These are phyloP conservation scores for Andrena marginata DNA, from an alignment of 2,888 invertebrate genomes.

Conservation along the genomic window DNA sequence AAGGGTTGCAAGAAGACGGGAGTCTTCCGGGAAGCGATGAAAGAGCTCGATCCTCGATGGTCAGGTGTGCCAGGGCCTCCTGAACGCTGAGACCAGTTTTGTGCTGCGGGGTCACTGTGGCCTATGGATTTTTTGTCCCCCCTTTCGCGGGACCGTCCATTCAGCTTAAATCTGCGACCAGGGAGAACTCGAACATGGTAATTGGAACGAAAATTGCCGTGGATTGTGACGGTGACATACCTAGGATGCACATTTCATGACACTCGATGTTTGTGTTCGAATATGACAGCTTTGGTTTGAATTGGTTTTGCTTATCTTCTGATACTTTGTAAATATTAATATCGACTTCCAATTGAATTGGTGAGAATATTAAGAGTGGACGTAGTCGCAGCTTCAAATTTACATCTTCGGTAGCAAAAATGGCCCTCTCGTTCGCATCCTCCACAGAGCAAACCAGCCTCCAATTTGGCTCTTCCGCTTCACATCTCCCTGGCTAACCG, in stretches of 20 bases:
- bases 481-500: not conserved
- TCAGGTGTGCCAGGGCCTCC: slow-evolving; percentile 67
- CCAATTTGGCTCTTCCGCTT: not conserved
- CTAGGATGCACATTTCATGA: not conserved
- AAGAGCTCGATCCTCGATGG: slow-evolving; percentile 69
- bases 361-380: no score
- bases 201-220: not conserved
- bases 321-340: no score
- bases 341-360: no score
- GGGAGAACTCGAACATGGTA: not conserved
- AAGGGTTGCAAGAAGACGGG: slow-evolving; percentile 74
- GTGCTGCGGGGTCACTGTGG: slow-evolving; percentile 50
- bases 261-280: no score
- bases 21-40: slow-evolving; percentile 80
- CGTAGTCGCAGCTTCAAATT: no score
- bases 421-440: not conserved
- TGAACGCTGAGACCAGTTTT: slow-evolving; percentile 60
- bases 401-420: no score
- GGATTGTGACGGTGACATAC: not conserved
- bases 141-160: slow-evolving; percentile 25
- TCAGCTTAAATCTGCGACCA: not conserved
- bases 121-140: slow-evolving; percentile 55
- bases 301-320: no score
- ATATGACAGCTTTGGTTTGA: no score
- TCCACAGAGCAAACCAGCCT: not conserved